Conservation (phyloP, 2,797 vertebrate species). For the Takifugu ocellatus region DNA sequence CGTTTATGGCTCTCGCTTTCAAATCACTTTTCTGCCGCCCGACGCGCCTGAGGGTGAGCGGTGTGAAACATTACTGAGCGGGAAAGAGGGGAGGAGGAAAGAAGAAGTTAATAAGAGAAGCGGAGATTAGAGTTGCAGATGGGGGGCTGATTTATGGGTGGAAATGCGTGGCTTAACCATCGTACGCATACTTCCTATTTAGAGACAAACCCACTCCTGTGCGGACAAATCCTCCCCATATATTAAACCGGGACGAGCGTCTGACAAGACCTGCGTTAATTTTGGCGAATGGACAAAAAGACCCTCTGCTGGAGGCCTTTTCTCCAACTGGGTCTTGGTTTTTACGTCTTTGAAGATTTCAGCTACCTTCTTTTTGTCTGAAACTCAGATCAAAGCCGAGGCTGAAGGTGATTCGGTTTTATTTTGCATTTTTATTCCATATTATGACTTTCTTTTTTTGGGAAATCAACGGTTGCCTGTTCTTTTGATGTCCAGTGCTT, state of each 20-base stretch:
- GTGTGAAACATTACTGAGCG: slow-evolving; percentile 25
- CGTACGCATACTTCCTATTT: slow-evolving; percentile 54
- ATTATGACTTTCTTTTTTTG: too few species aligned
- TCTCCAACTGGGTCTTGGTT: slow-evolving; percentile 30
- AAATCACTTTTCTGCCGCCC: slow-evolving; percentile 61
- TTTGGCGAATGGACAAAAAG: slow-evolving; percentile 49
- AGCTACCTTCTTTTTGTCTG: too few species aligned
- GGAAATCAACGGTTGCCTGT: too few species aligned
- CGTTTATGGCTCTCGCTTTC: slow-evolving; percentile 70
- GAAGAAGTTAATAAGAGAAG: slow-evolving; percentile 8
- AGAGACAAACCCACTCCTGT: slow-evolving; percentile 51
- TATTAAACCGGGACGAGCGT: slow-evolving; percentile 43
- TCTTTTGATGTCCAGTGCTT: too few species aligned
- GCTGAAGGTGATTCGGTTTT: too few species aligned
- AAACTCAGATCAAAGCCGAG: too few species aligned
- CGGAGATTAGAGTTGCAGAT: slow-evolving; percentile 45
- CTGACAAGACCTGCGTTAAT: slow-evolving; percentile 55
- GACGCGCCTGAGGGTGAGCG: slow-evolving; percentile 30
- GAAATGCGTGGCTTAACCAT: slow-evolving; percentile 63
- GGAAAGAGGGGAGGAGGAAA: slow-evolving; percentile 31
- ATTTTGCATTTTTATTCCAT: too few species aligned
- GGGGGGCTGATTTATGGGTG: slow-evolving; percentile 67
- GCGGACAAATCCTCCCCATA: slow-evolving; percentile 58
- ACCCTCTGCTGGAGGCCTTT: slow-evolving; percentile 55
- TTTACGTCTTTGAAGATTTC: slow-evolving; percentile 1